Percentiles rank a stretch among this genome's conserved stretches.
These are phyloP conservation scores for Grus americana DNA, from an alignment of 2,113 vertebrate genomes.

Conservation along the genomic window DNA sequence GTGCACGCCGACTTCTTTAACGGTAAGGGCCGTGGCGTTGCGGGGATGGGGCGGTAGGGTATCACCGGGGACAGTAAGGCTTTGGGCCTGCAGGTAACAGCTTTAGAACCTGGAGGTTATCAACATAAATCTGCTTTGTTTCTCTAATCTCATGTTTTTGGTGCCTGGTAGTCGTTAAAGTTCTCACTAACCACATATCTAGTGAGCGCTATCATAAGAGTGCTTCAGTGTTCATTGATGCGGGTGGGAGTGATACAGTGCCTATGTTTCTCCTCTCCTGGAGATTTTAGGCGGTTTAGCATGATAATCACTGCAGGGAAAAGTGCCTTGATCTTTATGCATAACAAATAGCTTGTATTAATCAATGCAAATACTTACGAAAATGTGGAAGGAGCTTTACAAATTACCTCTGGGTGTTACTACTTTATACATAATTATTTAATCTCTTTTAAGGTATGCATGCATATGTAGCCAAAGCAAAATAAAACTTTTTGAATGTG, in stretches of 20 bases:
- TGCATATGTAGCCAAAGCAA: neutral
- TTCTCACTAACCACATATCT: rapidly evolving
- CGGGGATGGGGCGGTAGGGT: rapidly evolving
- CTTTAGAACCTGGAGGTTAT: rapidly evolving
- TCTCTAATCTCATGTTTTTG: rapidly evolving
- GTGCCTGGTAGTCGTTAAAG: no score
- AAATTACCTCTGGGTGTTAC: neutral
- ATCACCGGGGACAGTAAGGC: neutral
- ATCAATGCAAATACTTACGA: rapidly evolving
- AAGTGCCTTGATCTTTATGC: neutral
- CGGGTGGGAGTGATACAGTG: rapidly evolving
- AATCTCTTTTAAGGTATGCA: neutral
- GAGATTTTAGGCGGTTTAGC: rapidly evolving
- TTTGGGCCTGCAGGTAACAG: neutral
- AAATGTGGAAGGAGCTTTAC: neutral
- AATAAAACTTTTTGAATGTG: neutral
- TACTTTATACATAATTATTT: neutral
- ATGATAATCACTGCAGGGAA: rapidly evolving
- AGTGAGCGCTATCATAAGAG: rapidly evolving
- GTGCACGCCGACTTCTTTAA: conserved; percentile 97
- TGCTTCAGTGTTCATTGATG: rapidly evolving
- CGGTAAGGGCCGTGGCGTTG: conserved; percentile 69
- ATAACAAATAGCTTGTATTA: rapidly evolving
- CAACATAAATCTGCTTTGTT: rapidly evolving
- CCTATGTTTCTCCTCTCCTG: neutral